Evolutionary conservation across 2,113 vertebrate species (phyloP), one percentile per base, ranked within the genome.

Genomic region (Centropus bengalensis): DNA sequence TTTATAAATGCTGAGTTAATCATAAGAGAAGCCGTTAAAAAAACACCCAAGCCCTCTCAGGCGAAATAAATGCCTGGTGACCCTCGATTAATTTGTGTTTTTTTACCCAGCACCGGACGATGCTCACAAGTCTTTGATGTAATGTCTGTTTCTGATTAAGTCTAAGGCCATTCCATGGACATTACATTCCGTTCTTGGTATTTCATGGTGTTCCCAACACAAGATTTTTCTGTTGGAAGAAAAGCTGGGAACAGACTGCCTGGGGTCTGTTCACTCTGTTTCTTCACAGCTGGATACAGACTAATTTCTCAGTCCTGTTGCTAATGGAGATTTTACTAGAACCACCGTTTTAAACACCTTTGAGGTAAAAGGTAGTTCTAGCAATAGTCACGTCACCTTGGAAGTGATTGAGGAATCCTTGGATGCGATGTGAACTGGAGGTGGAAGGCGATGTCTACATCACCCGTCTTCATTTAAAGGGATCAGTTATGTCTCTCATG

Each of bases 1-100:
- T 74, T 66, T 79, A 64, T 63, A 93, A 78, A 73, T 75, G 73
- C 47, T 49, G 59, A 87, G 70, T 66, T 82, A 91, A 58, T 81
- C 5, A 5, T 49, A 84, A 86, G 16, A 88, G 60, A 82, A 69
- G 42, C 40, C 45, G 56, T 76, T 89, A 55, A 40, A 82, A 88
- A 83, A 56, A 38, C 30, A 81, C 10, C 10, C 9, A 52, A 85
- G 69, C 42, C 28, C 68, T 79, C 30, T 83, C 62, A 42, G 36
- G 75, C 38, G 45, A 81, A 90, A 59, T 38, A 90, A 44, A 86
- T 68, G 33, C 38, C 76, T 59, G 10, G n/a, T 73, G 55, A 63
- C 45, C 26, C 40, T 58, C 5, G 59, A 42, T 66, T 45, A 47
- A 40, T 55, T 59, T 63, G 14, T 79, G 45, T 0, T 3, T 82